A percentile compares a stretch with the other conserved stretches of the same genome.
phyloP scores from a whole-genome alignment of 2,888 invertebrate genomes.

The Leptura quadrifasciata region DNA sequence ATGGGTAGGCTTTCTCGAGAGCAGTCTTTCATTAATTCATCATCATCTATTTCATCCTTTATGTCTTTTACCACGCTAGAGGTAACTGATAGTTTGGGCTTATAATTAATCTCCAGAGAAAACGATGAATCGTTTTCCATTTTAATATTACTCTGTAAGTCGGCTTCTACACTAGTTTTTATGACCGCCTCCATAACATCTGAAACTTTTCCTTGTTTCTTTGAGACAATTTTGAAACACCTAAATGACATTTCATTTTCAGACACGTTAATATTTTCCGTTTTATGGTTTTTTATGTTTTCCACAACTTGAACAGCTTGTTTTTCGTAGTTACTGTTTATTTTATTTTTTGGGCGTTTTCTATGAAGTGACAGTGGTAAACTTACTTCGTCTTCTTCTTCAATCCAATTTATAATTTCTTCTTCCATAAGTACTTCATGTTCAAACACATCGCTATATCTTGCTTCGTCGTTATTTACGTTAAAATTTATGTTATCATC shows the following conservation, averaged over 20 bases:
- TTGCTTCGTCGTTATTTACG: not conserved
- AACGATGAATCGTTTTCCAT: conserved; percentile 35
- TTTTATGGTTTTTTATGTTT: not conserved
- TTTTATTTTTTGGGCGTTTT: not conserved
- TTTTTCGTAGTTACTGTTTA: not conserved
- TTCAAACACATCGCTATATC: conserved; percentile 7
- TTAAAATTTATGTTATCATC: not conserved
- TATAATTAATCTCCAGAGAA: conserved; percentile 45
- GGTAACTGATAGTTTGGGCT: not conserved
- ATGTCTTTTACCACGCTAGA: conserved; percentile 31
- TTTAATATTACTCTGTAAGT: conserved; percentile 32
- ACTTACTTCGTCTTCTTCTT: not conserved
- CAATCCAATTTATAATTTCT: conserved; percentile 16
- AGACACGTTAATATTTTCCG: not conserved
- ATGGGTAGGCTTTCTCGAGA: conserved; percentile 50
- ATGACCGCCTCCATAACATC: conserved; percentile 31
- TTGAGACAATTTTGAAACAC: conserved; percentile 23
- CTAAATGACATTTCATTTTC: not conserved
- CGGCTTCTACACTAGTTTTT: not conserved
- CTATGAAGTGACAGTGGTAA: not conserved
- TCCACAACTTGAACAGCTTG: not conserved
- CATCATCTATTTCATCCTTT: conserved; percentile 47
- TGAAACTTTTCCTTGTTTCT: conserved; percentile 16
- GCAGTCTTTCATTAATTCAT: conserved; percentile 59
- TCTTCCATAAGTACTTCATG: conserved; percentile 16